phyloP scores from a whole-genome alignment of 30 jellyfish, hydroid and myxozoan genomes.

The Aurelia coerulea region DNA sequence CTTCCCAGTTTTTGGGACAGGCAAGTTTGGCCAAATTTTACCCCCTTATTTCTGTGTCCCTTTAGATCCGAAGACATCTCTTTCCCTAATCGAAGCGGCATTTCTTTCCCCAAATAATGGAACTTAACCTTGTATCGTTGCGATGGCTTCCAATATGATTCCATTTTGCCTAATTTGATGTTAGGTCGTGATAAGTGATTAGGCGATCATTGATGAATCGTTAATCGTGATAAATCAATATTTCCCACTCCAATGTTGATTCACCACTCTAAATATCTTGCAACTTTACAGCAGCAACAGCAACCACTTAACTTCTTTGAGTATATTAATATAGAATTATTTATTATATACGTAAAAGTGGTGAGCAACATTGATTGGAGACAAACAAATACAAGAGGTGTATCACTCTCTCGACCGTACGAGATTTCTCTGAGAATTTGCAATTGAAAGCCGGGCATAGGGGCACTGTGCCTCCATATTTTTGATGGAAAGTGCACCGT shows the following conservation, averaged over 20 bases:
- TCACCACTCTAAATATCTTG: constrained; percentile 65
- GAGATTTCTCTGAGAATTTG: too few relatives aligned
- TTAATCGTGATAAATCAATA: constrained; percentile 12
- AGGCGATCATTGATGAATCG: constrained; percentile 39
- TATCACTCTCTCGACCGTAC: too few relatives aligned
- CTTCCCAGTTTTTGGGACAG: too few relatives aligned
- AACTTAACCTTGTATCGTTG: neutral
- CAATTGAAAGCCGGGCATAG: too few relatives aligned
- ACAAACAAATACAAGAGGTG: neutral
- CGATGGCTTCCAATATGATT: constrained; percentile 25
- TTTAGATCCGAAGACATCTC: too few relatives aligned
- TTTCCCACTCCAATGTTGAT: constrained; percentile 12
- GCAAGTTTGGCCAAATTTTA: too few relatives aligned
- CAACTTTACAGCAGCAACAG: constrained; percentile 37
- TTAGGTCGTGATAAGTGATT: constrained; percentile 27
- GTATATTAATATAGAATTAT: constrained; percentile 47
- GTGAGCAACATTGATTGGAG: constrained; percentile 38
- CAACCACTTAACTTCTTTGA: neutral
- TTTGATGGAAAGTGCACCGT: too few relatives aligned
- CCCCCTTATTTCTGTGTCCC: too few relatives aligned
- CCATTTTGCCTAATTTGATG: constrained; percentile 1
- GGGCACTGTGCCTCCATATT: too few relatives aligned
- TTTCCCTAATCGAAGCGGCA: too few relatives aligned
- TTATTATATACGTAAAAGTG: constrained; percentile 49
- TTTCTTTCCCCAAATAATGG: too few relatives aligned